phyloP scores from a whole-genome alignment of 2,888 invertebrate genomes.

The Leucophora obtusa region DNA sequence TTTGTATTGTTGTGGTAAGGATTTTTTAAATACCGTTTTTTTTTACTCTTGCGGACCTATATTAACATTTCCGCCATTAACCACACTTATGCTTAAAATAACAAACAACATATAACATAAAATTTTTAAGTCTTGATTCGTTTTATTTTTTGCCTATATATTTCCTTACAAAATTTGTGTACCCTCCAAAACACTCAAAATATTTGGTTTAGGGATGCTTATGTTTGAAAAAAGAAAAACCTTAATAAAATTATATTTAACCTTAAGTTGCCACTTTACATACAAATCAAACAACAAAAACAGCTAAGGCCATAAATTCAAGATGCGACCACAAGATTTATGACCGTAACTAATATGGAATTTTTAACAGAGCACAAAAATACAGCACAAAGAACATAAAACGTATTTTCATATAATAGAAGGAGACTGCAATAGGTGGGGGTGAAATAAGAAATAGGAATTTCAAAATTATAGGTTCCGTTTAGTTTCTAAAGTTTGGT shows the following conservation, averaged over 20 bases:
- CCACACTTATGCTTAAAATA: constrained; percentile 15
- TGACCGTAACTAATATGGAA: constrained; percentile 77
- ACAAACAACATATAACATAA: constrained; percentile 41
- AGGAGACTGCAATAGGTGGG: not conserved
- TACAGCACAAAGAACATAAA: constrained; percentile 15
- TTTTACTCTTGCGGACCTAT: not conserved
- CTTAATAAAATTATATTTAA: constrained; percentile 42
- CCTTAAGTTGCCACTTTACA: constrained; percentile 63
- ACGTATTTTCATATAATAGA: constrained; percentile 19
- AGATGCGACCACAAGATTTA: constrained; percentile 77
- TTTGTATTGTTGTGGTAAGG: not conserved
- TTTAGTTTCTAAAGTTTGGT: constrained; percentile 51
- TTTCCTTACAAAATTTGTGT: not conserved
- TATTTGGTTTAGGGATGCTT: constrained; percentile 46
- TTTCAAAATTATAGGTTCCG: constrained; percentile 56
- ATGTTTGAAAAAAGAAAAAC: constrained; percentile 19
- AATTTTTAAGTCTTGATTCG: constrained; percentile 33
- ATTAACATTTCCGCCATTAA: constrained; percentile 5
- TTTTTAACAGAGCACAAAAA: constrained; percentile 64
- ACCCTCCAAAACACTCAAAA: constrained; percentile 35
- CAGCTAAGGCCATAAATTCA: constrained; percentile 74
- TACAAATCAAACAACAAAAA: constrained; percentile 62
- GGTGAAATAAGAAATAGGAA: constrained; percentile 19
- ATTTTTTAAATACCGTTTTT: constrained; percentile 6
- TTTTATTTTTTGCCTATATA: constrained; percentile 18